Evolutionary conservation across 2,113 vertebrate genomes (phyloP).

Genomic region (Myotis brandtii): DNA sequence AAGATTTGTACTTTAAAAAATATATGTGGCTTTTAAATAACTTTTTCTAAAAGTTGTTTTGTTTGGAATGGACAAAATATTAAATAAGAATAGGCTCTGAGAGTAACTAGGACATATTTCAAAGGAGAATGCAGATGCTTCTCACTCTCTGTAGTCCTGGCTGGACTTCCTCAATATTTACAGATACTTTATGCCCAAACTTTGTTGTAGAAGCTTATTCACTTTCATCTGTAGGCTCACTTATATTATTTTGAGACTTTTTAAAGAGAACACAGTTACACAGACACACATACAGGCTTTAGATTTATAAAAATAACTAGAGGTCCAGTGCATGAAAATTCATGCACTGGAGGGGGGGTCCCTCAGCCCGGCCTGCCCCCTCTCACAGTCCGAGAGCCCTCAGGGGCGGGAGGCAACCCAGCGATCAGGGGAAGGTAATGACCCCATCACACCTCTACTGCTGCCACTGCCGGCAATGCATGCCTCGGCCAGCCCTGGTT

Average conservation of each 20-base stretch:
- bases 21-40: neutral
- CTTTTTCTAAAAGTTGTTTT: neutral
- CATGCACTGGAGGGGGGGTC: no score
- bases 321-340: no score
- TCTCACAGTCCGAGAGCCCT: no score
- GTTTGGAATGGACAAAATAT: neutral
- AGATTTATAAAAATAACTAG: neutral
- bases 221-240: neutral
- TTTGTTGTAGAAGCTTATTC: neutral
- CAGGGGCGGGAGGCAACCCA: no score
- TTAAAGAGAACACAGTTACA: neutral
- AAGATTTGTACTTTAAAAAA: neutral
- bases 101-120: neutral
- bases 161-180: neutral
- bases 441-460: no score
- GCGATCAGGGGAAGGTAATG: no score
- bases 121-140: neutral
- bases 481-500: no score
- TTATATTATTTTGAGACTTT: neutral
- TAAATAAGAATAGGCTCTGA: neutral
- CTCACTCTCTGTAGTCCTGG: neutral
- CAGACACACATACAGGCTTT: neutral
- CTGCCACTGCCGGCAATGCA: no score
- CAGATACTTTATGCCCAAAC: neutral
- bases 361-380: no score